Base-by-base conservation (phyloP, 2,797 vertebrate species). In the Rhinatrema bivittatum region DNA sequence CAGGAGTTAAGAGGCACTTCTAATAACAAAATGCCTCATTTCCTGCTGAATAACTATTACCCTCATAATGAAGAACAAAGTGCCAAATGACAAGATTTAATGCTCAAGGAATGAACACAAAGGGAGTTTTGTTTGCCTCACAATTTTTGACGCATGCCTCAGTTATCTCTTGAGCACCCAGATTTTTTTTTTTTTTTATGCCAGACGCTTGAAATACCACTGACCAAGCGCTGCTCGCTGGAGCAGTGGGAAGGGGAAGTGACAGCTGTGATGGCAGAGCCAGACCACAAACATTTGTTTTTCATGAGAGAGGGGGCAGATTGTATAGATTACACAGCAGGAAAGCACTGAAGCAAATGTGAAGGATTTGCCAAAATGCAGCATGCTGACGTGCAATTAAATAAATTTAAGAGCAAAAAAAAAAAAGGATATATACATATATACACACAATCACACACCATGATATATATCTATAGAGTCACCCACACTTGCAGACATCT, bases 211-310 rank as follows among this genome's bases (percentile, higher is more conserved):
- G n/a, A n/a, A n/a, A n/a, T n/a, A n/a, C n/a, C 14, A 17, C 10
- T 36, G 25, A 29, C 33, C 31, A 32, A 43, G 36, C 22, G 46
- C 35, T 15, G 15, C 15, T 19, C 12, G 13, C 2, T 7, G 17
- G 34, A 44, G 20, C n/a, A 13, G 2, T 9, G 29, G 5, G 47
- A 46, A 50, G 38, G 50, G 52, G 65, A 63, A 60, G 48, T 55
- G 21, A 67, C 22, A 79, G 61, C 50, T 70, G 65, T 52, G 46
- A 53, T 41, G 26, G 57, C 52, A 50, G 40, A 57, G 50, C 53
- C 51, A 20, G 34, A 55, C 28, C 35, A 60, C 43, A 54, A 69
- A 76, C 36, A 59, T 78, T 56, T 61, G 54, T 36, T 33, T 62
- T 20, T 62, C 70, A 46, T 42, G 17, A 12, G 20, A 12, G 20